A percentile compares a stretch with the other conserved stretches of the same genome.
Conservation (phyloP, 2,113 vertebrate genomes). For the Gorilla gorilla region DNA sequence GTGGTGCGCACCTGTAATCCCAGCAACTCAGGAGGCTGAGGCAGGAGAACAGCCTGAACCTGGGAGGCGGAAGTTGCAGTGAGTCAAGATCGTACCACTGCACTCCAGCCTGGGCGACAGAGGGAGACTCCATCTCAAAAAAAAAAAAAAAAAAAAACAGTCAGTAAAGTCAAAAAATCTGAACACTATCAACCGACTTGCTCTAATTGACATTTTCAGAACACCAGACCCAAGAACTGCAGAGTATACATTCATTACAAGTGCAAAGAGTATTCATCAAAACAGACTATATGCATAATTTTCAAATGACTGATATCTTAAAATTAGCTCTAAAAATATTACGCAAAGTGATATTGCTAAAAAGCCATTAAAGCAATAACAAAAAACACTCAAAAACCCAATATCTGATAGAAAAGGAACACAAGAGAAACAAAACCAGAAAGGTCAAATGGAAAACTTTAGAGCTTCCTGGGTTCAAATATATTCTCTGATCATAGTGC, state of each 20-base stretch:
- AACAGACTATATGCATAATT: neutral
- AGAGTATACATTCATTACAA: neutral
- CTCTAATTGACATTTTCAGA: neutral
- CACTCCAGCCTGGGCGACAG: neutral
- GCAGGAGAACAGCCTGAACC: neutral
- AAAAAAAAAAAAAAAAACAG: neutral
- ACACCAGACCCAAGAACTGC: neutral
- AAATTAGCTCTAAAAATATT: neutral
- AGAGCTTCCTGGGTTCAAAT: too few relatives aligned
- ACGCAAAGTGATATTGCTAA: neutral
- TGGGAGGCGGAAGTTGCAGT: neutral
- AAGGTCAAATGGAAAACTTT: neutral
- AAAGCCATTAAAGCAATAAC: neutral
- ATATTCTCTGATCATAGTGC: neutral
- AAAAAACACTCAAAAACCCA: neutral
- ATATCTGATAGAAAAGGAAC: neutral
- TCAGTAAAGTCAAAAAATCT: neutral
- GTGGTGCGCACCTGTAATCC: neutral
- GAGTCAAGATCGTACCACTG: neutral
- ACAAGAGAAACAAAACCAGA: neutral
- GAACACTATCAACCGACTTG: neutral
- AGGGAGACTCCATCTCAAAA: neutral
- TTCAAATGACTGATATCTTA: neutral
- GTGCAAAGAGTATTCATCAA: neutral
- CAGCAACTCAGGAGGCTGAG: neutral